These are phyloP conservation scores for Thinocorus orbignyianus DNA, from an alignment of 2,113 vertebrate species.

Conservation along the genomic window DNA sequence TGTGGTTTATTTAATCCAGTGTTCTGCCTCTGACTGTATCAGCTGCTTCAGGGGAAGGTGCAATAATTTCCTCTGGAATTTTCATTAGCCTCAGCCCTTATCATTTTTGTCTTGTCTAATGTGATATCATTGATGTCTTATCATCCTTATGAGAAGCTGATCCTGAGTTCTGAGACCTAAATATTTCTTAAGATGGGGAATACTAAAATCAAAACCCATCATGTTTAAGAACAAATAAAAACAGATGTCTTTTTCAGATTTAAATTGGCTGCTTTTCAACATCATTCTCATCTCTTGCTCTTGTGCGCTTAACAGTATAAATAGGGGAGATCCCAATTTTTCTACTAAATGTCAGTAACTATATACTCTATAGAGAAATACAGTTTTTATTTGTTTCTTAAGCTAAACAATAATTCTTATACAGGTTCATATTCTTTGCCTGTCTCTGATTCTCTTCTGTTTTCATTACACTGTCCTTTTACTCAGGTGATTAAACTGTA, in stretches of 20 bases:
- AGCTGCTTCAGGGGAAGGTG: slow-evolving; percentile 44
- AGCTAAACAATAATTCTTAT: neutral
- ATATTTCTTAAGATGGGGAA: neutral
- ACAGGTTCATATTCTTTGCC: neutral
- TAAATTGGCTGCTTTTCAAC: neutral
- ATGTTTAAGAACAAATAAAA: neutral
- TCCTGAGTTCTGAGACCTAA: neutral
- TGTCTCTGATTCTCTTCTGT: neutral
- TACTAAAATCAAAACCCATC: neutral
- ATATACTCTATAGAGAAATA: neutral
- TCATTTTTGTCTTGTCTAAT: neutral
- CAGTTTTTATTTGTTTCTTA: neutral
- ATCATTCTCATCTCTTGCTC: neutral
- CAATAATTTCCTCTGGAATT: slow-evolving; percentile 6
- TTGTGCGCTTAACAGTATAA: neutral
- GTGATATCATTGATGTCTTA: neutral
- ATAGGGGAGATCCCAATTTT: neutral
- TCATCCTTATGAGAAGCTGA: neutral
- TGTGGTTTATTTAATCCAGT: neutral
- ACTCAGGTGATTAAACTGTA: neutral
- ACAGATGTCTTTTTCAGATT: neutral
- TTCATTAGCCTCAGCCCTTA: neutral
- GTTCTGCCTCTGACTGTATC: slow-evolving; percentile 40
- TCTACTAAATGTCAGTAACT: neutral
- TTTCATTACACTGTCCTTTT: neutral